Percentiles rank a stretch among this genome's conserved stretches.
Conservation (phyloP, 2,888 invertebrate genomes). For the Neocrepidodera transversa region DNA sequence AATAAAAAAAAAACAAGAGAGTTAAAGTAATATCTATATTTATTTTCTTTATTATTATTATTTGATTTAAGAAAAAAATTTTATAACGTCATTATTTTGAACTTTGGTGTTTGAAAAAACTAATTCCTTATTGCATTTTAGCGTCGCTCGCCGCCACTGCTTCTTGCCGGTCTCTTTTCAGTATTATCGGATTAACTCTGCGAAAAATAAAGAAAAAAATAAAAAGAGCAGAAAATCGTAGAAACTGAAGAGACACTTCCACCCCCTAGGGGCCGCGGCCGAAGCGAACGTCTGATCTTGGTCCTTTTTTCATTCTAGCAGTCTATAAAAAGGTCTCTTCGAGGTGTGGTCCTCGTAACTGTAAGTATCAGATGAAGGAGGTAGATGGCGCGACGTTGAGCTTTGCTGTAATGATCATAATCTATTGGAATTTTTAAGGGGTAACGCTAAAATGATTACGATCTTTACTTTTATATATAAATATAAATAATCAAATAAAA, state of each 20-base stretch:
- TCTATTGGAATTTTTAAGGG: background rate
- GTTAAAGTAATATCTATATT: no score
- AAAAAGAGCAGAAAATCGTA: constrained; percentile 5
- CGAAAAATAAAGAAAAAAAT: constrained; percentile 17
- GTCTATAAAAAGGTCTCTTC: constrained; percentile 19
- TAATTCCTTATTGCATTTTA: no score
- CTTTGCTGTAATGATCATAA: background rate
- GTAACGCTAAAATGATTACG: no score
- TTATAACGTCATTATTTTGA: no score
- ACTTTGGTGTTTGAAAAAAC: no score
- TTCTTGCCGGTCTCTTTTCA: background rate
- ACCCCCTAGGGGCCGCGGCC: constrained; percentile 24
- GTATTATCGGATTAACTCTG: constrained; percentile 16
- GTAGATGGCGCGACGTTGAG: constrained; percentile 21
- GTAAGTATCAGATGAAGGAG: constrained; percentile 8
- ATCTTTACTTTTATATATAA: no score
- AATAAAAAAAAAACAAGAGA: no score
- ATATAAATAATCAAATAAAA: no score
- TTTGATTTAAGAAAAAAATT: no score
- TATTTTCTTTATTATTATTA: no score
- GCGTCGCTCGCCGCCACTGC: background rate
- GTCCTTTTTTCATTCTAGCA: constrained; percentile 16
- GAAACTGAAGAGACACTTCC: constrained; percentile 16
- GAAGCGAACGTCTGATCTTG: constrained; percentile 4
- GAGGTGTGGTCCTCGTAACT: constrained; percentile 9